A percentile compares a stretch with the other conserved stretches of the same genome.
Evolutionary conservation across 2,113 vertebrate species (phyloP).

Genomic region (Pachypanchax playfairii): DNA sequence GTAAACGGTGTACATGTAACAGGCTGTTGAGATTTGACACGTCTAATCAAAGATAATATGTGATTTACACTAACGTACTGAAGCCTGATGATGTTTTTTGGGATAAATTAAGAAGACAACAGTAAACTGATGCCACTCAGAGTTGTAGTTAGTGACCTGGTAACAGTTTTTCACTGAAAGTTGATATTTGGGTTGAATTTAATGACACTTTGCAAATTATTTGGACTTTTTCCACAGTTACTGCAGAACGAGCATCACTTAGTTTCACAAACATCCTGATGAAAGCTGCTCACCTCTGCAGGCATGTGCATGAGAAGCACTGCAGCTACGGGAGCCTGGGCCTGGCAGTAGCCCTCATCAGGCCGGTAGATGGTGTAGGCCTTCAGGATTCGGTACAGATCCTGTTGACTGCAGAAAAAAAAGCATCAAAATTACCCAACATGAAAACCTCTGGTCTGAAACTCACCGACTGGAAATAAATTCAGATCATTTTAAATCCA

Average conservation of each 20-base stretch:
- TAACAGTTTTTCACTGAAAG: too few relatives aligned
- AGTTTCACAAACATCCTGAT: neutral
- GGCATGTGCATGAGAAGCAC: slow-evolving; percentile 96
- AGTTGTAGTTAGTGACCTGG: too few relatives aligned
- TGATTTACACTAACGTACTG: too few relatives aligned
- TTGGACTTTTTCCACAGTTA: neutral
- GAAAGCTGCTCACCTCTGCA: slow-evolving; percentile 83
- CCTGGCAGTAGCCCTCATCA: slow-evolving; percentile 92
- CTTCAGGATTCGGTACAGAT: slow-evolving; percentile 90
- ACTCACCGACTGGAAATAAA: neutral
- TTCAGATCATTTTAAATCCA: neutral
- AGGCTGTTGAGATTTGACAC: too few relatives aligned
- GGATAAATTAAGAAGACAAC: neutral
- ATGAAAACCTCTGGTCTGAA: neutral
- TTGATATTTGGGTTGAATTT: too few relatives aligned
- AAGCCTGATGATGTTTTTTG: too few relatives aligned
- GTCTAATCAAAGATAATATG: too few relatives aligned
- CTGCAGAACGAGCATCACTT: neutral
- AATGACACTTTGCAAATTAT: neutral
- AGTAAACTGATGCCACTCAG: too few relatives aligned
- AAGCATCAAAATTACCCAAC: slow-evolving; percentile 10
- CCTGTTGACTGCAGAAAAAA: slow-evolving; percentile 83
- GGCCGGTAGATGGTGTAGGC: slow-evolving; percentile 91
- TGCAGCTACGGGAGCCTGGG: slow-evolving; percentile 89
- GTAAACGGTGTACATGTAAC: too few relatives aligned